Evolutionary conservation across 2,113 vertebrate genomes (phyloP).

Genomic region (Pygoscelis adeliae): DNA sequence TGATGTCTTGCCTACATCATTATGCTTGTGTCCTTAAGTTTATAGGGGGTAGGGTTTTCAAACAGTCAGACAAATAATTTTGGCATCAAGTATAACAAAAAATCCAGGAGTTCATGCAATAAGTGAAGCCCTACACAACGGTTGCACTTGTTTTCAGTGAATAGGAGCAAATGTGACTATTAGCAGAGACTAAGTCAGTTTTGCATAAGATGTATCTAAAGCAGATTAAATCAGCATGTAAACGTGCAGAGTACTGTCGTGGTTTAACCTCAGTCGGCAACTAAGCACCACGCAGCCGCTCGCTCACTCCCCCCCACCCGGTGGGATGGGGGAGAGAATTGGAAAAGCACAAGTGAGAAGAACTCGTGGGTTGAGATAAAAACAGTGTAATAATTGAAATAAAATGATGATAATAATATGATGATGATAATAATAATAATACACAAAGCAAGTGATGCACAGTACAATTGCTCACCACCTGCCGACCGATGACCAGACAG

Average conservation of each 20-base stretch:
- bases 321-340: too few species aligned
- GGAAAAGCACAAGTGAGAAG: too few species aligned
- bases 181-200: background rate
- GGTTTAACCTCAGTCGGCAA: too few species aligned
- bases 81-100: background rate
- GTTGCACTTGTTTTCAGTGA: background rate
- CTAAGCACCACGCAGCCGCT: too few species aligned
- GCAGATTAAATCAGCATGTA: background rate
- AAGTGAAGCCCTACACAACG: background rate
- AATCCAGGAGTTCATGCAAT: background rate
- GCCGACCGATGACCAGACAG: too few species aligned
- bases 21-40: background rate
- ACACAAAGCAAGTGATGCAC: too few species aligned
- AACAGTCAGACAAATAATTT: background rate
- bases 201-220: background rate
- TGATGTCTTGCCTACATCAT: background rate
- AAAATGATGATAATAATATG: too few species aligned
- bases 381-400: too few species aligned
- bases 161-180: background rate
- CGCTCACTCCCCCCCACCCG: too few species aligned
- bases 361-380: too few species aligned
- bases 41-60: rapidly evolving
- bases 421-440: too few species aligned
- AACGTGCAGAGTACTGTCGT: background rate
- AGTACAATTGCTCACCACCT: too few species aligned